Percentiles rank a stretch among this genome's conserved stretches.
Conservation (phyloP, 1,140 invertebrate genomes). For the Cyphomyrmex costatus region DNA sequence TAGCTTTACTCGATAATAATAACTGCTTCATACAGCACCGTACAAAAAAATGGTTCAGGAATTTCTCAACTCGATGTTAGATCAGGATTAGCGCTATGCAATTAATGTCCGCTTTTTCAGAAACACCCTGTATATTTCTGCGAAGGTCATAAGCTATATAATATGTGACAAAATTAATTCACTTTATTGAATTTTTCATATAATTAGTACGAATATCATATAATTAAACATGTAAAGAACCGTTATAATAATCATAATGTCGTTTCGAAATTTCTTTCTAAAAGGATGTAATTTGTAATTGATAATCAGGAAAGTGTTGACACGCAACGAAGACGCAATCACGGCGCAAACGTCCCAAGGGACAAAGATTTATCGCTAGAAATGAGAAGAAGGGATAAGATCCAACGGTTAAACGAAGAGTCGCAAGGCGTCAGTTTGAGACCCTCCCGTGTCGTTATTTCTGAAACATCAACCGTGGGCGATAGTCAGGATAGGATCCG, state of each 20-base stretch:
- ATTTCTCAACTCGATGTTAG: no score
- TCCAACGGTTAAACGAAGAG: constrained; percentile 67
- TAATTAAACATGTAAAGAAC: not conserved
- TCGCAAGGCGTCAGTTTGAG: constrained; percentile 35
- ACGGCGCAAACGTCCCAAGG: not conserved
- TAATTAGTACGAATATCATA: no score
- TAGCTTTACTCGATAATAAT: no score
- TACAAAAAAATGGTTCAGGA: no score
- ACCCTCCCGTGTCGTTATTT: constrained; percentile 47
- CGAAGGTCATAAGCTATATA: no score
- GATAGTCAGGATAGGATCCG: constrained; percentile 39
- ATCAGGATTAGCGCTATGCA: no score
- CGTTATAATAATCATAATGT: not conserved
- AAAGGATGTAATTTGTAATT: constrained; percentile 40
- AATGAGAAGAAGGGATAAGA: constrained; percentile 75
- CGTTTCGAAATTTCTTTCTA: not conserved
- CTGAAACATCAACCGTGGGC: constrained; percentile 43
- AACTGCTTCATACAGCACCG: no score
- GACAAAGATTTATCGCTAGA: constrained; percentile 63
- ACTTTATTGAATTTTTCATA: no score
- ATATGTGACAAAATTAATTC: no score
- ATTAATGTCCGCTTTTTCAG: no score
- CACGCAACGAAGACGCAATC: not conserved
- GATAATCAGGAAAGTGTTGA: constrained; percentile 14
- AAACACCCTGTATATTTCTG: no score